Evolutionary conservation across 1,140 invertebrate species (phyloP).

Genomic region (Monochamus saltuarius): DNA sequence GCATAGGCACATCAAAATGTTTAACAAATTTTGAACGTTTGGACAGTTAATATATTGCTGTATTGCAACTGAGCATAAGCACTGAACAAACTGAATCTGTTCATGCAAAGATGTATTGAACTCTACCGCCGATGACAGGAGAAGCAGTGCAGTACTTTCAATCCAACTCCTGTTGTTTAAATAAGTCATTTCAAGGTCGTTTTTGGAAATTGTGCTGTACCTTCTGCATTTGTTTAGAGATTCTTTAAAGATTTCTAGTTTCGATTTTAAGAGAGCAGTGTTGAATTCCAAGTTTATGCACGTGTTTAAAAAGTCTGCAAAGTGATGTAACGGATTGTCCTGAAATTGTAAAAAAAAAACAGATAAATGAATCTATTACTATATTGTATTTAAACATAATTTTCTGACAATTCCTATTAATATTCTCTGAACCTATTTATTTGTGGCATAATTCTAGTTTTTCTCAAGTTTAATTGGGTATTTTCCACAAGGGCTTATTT

Average conservation of each 20-base stretch:
- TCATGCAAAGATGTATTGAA: conserved; percentile 56
- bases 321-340: conserved; percentile 60
- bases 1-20: conserved; percentile 56
- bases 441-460: no score
- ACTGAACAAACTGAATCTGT: conserved; percentile 49
- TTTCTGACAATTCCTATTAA: no score
- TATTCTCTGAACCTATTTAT: no score
- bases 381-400: no score
- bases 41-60: conserved; percentile 57
- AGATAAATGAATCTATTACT: no score
- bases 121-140: conserved; percentile 57
- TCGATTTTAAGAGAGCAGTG: conserved; percentile 26
- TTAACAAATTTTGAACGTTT: conserved; percentile 55
- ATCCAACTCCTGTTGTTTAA: conserved; percentile 56
- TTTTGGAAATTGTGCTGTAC: conserved; percentile 39
- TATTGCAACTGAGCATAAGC: conserved; percentile 29
- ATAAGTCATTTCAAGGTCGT: conserved; percentile 45
- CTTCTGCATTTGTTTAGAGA: conserved; percentile 34
- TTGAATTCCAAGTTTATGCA: conserved; percentile 45
- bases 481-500: no score
- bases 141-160: conserved; percentile 56
- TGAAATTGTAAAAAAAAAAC: conserved; percentile 46
- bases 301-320: conserved; percentile 55
- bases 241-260: conserved; percentile 35
- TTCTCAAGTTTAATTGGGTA: no score